phyloP scores from a whole-genome alignment of 2,797 vertebrate species.

The Sitta carolinensis region DNA sequence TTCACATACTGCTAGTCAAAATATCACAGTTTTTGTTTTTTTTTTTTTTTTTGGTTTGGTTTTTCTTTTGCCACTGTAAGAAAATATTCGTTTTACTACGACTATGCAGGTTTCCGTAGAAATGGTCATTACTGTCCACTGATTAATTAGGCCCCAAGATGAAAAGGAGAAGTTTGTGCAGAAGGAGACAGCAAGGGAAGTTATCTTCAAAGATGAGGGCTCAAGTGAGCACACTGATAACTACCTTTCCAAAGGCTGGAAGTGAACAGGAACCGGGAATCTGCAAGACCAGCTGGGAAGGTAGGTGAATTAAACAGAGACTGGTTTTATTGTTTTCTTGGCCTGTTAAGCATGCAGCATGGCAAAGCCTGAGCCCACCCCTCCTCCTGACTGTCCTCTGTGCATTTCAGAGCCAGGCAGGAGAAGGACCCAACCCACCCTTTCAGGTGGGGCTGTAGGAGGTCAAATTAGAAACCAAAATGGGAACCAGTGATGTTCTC shows the following conservation, averaged over 20 bases:
- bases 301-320: conserved; percentile 1
- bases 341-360: neutral
- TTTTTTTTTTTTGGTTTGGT: neutral
- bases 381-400: conserved; percentile 35
- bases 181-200: neutral
- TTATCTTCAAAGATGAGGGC: conserved; percentile 1
- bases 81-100: neutral
- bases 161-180: neutral
- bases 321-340: conserved; percentile 16
- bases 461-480: neutral
- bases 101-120: neutral
- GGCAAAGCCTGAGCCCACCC: conserved; percentile 26
- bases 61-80: neutral
- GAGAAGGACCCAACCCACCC: neutral
- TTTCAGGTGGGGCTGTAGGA: neutral
- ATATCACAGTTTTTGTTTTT: neutral
- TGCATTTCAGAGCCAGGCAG: conserved; percentile 1
- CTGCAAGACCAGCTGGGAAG: conserved; percentile 11
- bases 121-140: neutral
- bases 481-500: neutral
- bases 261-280: neutral
- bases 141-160: neutral
- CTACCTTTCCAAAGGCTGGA: neutral
- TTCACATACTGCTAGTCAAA: neutral
- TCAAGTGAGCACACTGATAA: neutral